Conservation (phyloP, 2,113 vertebrate species). For the Aldabrachelys gigantea region DNA sequence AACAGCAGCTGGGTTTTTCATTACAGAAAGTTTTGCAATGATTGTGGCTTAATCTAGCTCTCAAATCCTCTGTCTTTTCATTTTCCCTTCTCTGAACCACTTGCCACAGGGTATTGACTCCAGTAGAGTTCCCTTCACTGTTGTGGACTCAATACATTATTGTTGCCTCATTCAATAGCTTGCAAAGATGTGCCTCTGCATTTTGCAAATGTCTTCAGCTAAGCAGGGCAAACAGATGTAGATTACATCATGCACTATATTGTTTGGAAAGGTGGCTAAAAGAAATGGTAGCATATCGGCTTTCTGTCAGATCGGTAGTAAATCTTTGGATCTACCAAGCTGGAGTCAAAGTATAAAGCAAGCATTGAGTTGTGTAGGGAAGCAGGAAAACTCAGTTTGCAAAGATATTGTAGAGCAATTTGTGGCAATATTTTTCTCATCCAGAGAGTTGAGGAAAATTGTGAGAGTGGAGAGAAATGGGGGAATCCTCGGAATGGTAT, state of each 20-base stretch:
- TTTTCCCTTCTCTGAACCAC: slow-evolving; percentile 18
- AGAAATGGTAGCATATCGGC: not conserved
- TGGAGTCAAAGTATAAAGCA: not conserved
- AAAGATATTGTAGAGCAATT: not conserved
- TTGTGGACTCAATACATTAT: not conserved
- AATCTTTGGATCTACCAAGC: not conserved
- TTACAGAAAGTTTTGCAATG: slow-evolving; percentile 61
- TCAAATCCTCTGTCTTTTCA: slow-evolving; percentile 35
- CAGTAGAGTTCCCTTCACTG: slow-evolving; percentile 11
- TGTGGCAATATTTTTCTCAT: not conserved
- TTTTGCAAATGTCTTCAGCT: slow-evolving; percentile 23
- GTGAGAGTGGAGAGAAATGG: too few relatives aligned
- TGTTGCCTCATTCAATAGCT: slow-evolving; percentile 5
- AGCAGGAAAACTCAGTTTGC: not conserved
- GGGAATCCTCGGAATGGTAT: not conserved
- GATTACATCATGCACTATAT: not conserved
- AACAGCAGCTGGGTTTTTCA: slow-evolving; percentile 57
- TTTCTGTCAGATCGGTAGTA: not conserved
- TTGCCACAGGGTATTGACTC: slow-evolving; percentile 46
- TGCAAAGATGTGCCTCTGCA: not conserved
- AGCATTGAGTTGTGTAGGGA: not conserved
- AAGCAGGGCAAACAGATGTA: slow-evolving; percentile 21
- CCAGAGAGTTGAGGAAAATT: not conserved
- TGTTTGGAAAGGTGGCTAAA: not conserved
- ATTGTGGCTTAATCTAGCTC: slow-evolving; percentile 73